Evolutionary conservation across 2,888 invertebrate species (phyloP).

Genomic region (Heliconius ismenius): DNA sequence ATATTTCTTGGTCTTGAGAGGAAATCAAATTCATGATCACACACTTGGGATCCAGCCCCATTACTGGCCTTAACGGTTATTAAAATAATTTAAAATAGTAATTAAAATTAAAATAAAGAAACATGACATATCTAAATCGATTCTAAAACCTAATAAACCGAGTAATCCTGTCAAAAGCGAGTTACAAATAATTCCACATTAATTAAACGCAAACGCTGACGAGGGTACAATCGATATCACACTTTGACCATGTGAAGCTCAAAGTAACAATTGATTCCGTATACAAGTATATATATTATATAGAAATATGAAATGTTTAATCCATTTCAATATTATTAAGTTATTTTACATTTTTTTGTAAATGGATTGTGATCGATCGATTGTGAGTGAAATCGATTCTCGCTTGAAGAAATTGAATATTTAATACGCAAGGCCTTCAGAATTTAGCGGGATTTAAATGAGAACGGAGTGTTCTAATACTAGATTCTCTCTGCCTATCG

Average conservation of each 20-base stretch:
- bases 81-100: neutral
- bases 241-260: constrained; percentile 2
- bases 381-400: too few species aligned
- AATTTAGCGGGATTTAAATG: neutral
- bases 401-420: too few species aligned
- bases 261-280: constrained; percentile 13
- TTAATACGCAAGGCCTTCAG: neutral
- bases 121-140: neutral
- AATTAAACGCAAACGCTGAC: constrained; percentile 45
- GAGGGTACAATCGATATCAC: constrained; percentile 33
- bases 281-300: neutral
- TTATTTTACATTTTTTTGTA: too few species aligned
- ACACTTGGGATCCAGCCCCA: neutral
- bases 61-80: neutral
- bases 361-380: too few species aligned
- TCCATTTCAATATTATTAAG: neutral
- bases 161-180: constrained; percentile 22
- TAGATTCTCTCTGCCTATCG: neutral
- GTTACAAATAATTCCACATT: constrained; percentile 40
- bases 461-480: neutral
- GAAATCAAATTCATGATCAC: too few species aligned
- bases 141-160: constrained; percentile 9
- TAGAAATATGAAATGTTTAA: neutral
- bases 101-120: neutral
- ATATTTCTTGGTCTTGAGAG: too few species aligned